Base-by-base conservation (phyloP, 2,797 vertebrate genomes). In the Poecile montanus region DNA sequence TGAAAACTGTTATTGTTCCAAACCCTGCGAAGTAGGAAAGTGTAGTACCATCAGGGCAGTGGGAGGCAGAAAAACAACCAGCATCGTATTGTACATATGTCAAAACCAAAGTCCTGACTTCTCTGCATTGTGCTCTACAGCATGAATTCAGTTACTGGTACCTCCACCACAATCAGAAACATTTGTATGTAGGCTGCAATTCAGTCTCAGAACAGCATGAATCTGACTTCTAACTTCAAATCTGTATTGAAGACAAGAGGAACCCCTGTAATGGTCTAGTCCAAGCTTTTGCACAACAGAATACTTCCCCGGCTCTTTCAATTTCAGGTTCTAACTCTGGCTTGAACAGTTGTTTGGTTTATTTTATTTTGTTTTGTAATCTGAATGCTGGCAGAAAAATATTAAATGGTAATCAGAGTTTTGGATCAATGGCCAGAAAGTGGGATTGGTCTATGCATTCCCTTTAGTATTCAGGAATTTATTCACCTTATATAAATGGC, bases 61-160 rank as follows among this genome's bases (percentile, higher is more conserved):
- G 19, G 42, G 5, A 6, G 32, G 8, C 13, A 22, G 38, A 14
- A 77, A 71, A 79, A 32, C 0, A 0, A 53, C 22, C 23, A 45
- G 32, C 7, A 45, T 19, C 16, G 42, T 11, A 36, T 62, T 82
- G 65, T 27, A 58, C 5, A 36, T 70, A 13, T 36, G 50, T 29
- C 22, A 85, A 29, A 70, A 73, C 10, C 20, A 26, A 74, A 51
- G 19, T 38, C 67, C 13, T 7, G 14, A 60, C 18, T 58, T 89
- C n/a, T 74, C 57, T 73, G 16, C 34, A 42, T 65, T 50, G 26
- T n/a, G 22, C 8, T 76, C 8, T 53, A 26, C 7, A 38, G 19
- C 8, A 23, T 81, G 34, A 86, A 77, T 62, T 83, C 83, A 63
- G 9, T 48, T 53, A 71, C 22, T 10, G 0, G 6, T 58, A 63